phyloP scores from a whole-genome alignment of 2,797 vertebrate genomes.

The Peromyscus attwateri region DNA sequence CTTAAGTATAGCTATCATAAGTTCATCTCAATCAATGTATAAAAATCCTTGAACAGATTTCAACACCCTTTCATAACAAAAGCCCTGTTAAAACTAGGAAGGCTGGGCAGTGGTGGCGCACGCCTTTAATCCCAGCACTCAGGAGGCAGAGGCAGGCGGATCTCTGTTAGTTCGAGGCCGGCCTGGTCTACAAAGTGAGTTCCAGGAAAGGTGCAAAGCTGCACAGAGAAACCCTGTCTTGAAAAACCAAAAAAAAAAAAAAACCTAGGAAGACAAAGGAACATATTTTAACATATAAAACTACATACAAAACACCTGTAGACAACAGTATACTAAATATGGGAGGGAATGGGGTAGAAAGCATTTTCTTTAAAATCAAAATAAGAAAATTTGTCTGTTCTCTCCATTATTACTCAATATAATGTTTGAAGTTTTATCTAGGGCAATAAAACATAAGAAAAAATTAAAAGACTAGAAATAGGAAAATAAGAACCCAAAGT shows the following conservation, averaged over 20 bases:
- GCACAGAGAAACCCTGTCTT: too few species aligned
- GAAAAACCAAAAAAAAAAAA: too few species aligned
- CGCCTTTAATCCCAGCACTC: too few species aligned
- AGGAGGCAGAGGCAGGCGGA: too few species aligned
- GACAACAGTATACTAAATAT: background rate
- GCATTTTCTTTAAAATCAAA: background rate
- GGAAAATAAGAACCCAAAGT: background rate
- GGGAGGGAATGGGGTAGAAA: background rate
- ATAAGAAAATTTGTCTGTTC: background rate
- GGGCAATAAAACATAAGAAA: background rate
- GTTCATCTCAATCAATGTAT: background rate
- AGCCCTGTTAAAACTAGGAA: background rate
- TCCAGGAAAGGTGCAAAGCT: too few species aligned
- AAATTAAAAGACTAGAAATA: background rate
- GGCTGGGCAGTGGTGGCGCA: too few species aligned
- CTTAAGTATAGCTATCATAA: background rate
- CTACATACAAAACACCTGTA: background rate
- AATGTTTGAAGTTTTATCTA: background rate
- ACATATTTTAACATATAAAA: too few species aligned
- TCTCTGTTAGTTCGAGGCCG: too few species aligned
- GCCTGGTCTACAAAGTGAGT: too few species aligned
- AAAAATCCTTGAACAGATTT: background rate
- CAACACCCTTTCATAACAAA: background rate
- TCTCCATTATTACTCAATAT: background rate
- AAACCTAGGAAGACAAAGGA: background rate